These are phyloP conservation scores for Gasteruption jaculator DNA, from an alignment of 2,888 invertebrate genomes.

Conservation along the genomic window DNA sequence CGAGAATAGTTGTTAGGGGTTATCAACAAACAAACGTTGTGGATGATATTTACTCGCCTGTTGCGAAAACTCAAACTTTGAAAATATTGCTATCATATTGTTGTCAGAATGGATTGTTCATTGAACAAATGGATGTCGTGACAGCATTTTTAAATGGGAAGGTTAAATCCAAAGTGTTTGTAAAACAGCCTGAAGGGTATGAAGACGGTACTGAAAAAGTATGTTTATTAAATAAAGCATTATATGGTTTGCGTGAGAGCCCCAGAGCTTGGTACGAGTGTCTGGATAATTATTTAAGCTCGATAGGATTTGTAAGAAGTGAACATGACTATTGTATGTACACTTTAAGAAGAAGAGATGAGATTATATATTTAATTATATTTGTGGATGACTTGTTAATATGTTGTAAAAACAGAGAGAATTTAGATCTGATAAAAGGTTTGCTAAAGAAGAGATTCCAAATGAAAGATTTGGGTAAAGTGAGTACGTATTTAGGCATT, in stretches of 20 bases:
- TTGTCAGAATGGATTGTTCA: not conserved
- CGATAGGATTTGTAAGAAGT: slow-evolving; percentile 13
- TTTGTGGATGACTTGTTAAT: slow-evolving; percentile 20
- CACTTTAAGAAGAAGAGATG: not conserved
- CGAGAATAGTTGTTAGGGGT: not conserved
- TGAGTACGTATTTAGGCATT: slow-evolving; percentile 15
- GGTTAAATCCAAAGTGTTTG: not conserved
- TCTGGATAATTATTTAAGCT: slow-evolving; percentile 13
- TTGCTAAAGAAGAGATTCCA: slow-evolving; percentile 11
- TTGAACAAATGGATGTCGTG: too few relatives aligned
- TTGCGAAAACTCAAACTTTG: slow-evolving; percentile 3
- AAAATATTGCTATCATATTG: not conserved
- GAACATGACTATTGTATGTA: slow-evolving; percentile 1
- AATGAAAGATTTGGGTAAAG: slow-evolving; percentile 17
- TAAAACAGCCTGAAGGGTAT: slow-evolving; percentile 1
- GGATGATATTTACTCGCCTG: slow-evolving; percentile 1
- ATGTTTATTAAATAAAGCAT: not conserved
- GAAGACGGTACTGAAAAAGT: not conserved
- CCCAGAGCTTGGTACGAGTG: slow-evolving; percentile 22
- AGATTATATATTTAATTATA: slow-evolving; percentile 13
- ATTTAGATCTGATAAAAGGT: slow-evolving; percentile 4
- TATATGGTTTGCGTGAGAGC: not conserved
- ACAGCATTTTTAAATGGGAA: slow-evolving; percentile 3
- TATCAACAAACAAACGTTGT: slow-evolving; percentile 1
- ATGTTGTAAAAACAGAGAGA: slow-evolving; percentile 7